phyloP scores from a whole-genome alignment of 2,113 vertebrate genomes.

The Azemiops feae region DNA sequence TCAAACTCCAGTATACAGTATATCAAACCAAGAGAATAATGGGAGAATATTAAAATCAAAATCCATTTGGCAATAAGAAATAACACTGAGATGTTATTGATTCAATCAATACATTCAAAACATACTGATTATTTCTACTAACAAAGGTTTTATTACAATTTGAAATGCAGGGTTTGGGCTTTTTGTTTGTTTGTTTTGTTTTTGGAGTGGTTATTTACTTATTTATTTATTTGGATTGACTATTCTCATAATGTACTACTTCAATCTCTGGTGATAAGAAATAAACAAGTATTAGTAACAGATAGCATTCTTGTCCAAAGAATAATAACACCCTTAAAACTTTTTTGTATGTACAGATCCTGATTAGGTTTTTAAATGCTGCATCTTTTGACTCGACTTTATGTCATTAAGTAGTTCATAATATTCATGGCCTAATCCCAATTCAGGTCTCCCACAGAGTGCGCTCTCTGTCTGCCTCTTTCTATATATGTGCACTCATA shows the following conservation, averaged over 20 bases:
- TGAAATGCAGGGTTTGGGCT: slow-evolving; percentile 37
- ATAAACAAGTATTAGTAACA: slow-evolving; percentile 37
- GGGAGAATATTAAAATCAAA: slow-evolving; percentile 59
- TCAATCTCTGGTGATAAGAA: neutral
- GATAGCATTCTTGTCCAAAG: slow-evolving; percentile 45
- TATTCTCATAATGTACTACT: slow-evolving; percentile 21
- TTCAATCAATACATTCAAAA: slow-evolving; percentile 66
- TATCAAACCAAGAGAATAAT: slow-evolving; percentile 42
- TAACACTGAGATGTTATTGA: slow-evolving; percentile 72
- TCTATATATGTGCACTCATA: neutral
- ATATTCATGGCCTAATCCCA: slow-evolving; percentile 29
- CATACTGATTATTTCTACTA: slow-evolving; percentile 71
- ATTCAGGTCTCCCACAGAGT: slow-evolving; percentile 24
- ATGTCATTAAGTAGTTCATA: slow-evolving; percentile 43
- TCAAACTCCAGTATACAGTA: neutral
- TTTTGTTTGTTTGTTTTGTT: slow-evolving; percentile 10
- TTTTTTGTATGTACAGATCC: slow-evolving; percentile 49
- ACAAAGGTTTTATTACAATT: slow-evolving; percentile 66
- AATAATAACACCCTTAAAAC: slow-evolving; percentile 58
- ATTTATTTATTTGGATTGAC: slow-evolving; percentile 35
- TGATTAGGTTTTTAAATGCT: slow-evolving; percentile 41
- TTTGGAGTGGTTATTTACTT: neutral
- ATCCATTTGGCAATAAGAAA: slow-evolving; percentile 64
- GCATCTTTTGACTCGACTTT: slow-evolving; percentile 47
- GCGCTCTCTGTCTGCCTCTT: neutral